Evolutionary conservation across 2,888 invertebrate genomes (phyloP).

Genomic region (Amphipoea lucens): DNA sequence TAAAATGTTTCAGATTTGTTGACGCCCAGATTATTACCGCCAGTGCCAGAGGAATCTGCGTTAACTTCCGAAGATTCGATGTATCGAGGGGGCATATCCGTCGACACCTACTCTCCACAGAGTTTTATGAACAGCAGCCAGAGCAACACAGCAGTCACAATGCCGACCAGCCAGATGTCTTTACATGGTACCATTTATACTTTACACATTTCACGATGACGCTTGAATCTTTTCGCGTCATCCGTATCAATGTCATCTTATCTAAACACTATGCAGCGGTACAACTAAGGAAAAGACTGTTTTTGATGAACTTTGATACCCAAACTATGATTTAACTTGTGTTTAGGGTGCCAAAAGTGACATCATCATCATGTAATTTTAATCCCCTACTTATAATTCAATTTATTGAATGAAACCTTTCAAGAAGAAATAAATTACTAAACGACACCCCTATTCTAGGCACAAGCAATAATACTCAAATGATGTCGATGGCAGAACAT

Average conservation of each 20-base stretch:
- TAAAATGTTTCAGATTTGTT: slow-evolving; percentile 79
- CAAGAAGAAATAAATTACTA: background rate
- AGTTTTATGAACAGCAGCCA: slow-evolving; percentile 78
- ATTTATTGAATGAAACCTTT: background rate
- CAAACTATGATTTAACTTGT: no score
- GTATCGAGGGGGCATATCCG: slow-evolving; percentile 86
- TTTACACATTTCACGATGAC: slow-evolving; percentile 6
- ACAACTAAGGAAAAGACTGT: no score
- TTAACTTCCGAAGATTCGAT: slow-evolving; percentile 87
- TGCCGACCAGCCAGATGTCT: slow-evolving; percentile 87
- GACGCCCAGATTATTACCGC: slow-evolving; percentile 87
- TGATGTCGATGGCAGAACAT: slow-evolving; percentile 83
- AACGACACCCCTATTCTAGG: slow-evolving; percentile 71
- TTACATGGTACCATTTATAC: slow-evolving; percentile 79
- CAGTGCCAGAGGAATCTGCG: slow-evolving; percentile 91
- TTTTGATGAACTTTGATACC: no score
- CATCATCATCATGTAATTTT: background rate
- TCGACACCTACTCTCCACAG: slow-evolving; percentile 81
- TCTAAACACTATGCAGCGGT: no score
- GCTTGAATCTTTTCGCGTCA: background rate
- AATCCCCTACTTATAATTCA: background rate
- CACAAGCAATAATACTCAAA: slow-evolving; percentile 85
- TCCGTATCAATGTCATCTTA: slow-evolving; percentile 23
- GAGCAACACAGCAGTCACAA: slow-evolving; percentile 76
- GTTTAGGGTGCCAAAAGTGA: no score